These are phyloP conservation scores for Aphaenogaster ashmeadi DNA, from an alignment of 1,140 invertebrate genomes.

Conservation along the genomic window DNA sequence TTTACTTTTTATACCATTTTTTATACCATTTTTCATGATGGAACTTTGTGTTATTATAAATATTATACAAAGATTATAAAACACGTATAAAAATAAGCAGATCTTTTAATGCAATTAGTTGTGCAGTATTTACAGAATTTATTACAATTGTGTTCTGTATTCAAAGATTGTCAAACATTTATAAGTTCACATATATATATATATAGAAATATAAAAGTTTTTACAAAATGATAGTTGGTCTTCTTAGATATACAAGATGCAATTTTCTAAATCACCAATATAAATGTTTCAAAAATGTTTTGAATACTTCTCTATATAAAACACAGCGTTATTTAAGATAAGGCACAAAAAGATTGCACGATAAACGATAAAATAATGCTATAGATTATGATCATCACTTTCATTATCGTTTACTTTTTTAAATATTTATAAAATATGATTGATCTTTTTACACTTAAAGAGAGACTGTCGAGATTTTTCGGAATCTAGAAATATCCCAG, in stretches of 20 bases:
- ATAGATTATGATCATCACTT: constrained; percentile 33
- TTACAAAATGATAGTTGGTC: constrained; percentile 11
- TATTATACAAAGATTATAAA: constrained; percentile 30
- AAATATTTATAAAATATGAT: constrained; percentile 53
- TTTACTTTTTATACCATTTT: constrained; percentile 51
- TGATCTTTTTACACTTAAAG: constrained; percentile 44
- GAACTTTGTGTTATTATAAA: constrained; percentile 13
- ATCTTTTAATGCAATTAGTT: constrained; percentile 46
- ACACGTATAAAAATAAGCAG: constrained; percentile 26
- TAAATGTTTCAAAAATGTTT: constrained; percentile 9
- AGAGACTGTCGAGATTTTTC: constrained; percentile 35
- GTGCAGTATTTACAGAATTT: constrained; percentile 40
- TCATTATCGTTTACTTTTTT: constrained; percentile 63
- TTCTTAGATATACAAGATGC: constrained; percentile 12
- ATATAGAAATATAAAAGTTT: constrained; percentile 47
- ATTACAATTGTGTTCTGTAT: constrained; percentile 18
- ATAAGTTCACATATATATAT: constrained; percentile 6
- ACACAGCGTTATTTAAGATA: constrained; percentile 29
- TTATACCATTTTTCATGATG: constrained; percentile 37
- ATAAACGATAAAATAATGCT: constrained; percentile 49
- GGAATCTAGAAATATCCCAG: constrained; percentile 51
- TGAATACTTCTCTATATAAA: constrained; percentile 28
- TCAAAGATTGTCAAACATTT: constrained; percentile 38
- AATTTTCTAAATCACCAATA: constrained; percentile 17
- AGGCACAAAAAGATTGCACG: neutral